A percentile compares a stretch with the other conserved stretches of the same genome.
Evolutionary conservation across 2,888 invertebrate species (phyloP).

Genomic region (Melieria crassipennis): DNA sequence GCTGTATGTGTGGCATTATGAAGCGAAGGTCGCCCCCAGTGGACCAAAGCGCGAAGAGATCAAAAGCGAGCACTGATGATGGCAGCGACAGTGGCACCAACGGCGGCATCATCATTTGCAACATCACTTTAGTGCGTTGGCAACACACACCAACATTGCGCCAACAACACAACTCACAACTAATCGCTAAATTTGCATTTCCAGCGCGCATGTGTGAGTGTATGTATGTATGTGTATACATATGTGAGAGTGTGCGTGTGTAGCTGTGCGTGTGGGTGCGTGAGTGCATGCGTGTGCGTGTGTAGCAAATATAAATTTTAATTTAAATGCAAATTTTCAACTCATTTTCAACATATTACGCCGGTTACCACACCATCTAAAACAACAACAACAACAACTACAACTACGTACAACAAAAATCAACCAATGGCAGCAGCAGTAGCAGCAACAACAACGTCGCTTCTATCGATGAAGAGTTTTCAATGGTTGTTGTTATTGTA

Average conservation of each 20-base stretch:
- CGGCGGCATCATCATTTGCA: background rate
- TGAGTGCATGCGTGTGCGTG: slow-evolving; percentile 13
- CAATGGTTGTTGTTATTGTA: no score
- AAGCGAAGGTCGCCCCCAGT: no score
- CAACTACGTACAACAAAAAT: no score
- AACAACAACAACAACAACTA: no score
- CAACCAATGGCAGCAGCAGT: no score
- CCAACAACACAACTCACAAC: slow-evolving; percentile 40
- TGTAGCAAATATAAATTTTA: slow-evolving; percentile 42
- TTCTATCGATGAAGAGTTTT: no score
- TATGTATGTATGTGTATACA: slow-evolving; percentile 9
- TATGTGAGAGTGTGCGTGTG: background rate
- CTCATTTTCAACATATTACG: slow-evolving; percentile 50
- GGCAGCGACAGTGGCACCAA: background rate
- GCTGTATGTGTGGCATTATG: no score
- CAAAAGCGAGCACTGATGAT: background rate
- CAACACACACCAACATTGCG: background rate
- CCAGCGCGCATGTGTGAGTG: background rate
- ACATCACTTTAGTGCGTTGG: background rate
- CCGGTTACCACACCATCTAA: slow-evolving; percentile 23
- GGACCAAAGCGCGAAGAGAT: no score
- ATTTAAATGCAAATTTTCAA: slow-evolving; percentile 52
- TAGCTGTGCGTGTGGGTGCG: background rate
- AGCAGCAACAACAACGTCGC: no score
- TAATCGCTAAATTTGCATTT: slow-evolving; percentile 47